These are phyloP conservation scores for Channa argus DNA, from an alignment of 2,113 vertebrate genomes.

Conservation along the genomic window DNA sequence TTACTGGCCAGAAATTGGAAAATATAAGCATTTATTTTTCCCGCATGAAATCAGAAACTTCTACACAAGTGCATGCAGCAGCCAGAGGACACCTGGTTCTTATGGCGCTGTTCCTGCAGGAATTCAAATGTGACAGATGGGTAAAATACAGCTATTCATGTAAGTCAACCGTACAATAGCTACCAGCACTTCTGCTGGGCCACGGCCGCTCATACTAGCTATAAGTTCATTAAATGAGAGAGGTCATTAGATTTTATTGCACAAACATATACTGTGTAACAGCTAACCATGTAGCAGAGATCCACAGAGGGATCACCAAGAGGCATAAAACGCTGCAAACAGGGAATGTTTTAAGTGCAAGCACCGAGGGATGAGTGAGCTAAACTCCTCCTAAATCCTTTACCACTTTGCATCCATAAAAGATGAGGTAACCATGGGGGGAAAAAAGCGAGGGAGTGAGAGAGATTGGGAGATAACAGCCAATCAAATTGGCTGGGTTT, in stretches of 20 bases:
- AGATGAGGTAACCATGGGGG: constrained; percentile 54
- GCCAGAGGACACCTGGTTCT: constrained; percentile 13
- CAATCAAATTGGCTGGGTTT: constrained; percentile 15
- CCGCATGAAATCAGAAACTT: constrained; percentile 32
- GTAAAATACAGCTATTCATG: constrained; percentile 38
- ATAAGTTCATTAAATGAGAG: background rate
- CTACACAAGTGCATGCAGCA: constrained; percentile 41
- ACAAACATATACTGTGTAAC: constrained; percentile 24
- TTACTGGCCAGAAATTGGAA: background rate
- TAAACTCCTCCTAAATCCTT: constrained; percentile 75
- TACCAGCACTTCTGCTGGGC: background rate
- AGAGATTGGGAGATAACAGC: constrained; percentile 21
- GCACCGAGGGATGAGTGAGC: constrained; percentile 53
- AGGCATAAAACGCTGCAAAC: constrained; percentile 52
- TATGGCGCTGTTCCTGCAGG: background rate
- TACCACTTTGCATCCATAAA: constrained; percentile 75
- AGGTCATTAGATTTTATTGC: background rate
- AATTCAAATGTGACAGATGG: constrained; percentile 29
- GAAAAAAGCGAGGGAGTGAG: background rate
- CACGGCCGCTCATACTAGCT: background rate
- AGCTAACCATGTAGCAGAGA: constrained; percentile 37
- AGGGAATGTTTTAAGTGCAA: constrained; percentile 66
- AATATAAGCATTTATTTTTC: constrained; percentile 3
- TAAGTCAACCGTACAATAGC: constrained; percentile 28
- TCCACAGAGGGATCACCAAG: constrained; percentile 26